Evolutionary conservation across 53 echinoderm and acorn worm species (phyloP).

Genomic region (Holothuria leucospilota): DNA sequence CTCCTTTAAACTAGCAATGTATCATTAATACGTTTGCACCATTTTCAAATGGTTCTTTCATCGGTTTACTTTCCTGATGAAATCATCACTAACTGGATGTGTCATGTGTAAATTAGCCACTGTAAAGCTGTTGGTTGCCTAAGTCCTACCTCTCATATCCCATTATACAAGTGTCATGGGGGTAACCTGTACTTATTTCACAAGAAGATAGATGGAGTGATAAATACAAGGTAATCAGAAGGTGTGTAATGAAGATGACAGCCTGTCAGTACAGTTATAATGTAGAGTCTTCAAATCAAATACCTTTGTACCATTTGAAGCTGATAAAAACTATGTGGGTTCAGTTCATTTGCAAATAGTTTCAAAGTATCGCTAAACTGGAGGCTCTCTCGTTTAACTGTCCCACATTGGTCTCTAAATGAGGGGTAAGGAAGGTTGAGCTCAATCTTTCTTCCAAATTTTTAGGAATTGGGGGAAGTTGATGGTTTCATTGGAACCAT

Average conservation of each 20-base stretch:
- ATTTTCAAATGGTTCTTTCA: conserved; percentile 9
- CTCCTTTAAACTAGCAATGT: too few species aligned
- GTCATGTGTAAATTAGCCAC: conserved; percentile 39
- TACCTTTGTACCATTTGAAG: background rate
- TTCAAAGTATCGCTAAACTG: conserved; percentile 22
- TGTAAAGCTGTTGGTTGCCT: conserved; percentile 30
- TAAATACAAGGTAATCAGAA: conserved; percentile 33
- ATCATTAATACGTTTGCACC: too few species aligned
- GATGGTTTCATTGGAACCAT: too few species aligned
- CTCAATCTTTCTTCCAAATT: too few species aligned
- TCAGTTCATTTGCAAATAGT: conserved; percentile 25
- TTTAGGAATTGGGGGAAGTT: too few species aligned
- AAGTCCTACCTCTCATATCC: conserved; percentile 25
- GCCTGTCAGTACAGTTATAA: conserved; percentile 37
- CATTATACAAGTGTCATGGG: conserved; percentile 43
- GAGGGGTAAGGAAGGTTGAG: conserved; percentile 19
- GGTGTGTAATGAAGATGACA: conserved; percentile 40
- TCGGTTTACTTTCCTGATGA: conserved; percentile 1
- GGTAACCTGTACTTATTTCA: conserved; percentile 44
- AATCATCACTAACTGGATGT: conserved; percentile 37
- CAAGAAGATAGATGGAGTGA: conserved; percentile 32
- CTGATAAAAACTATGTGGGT: conserved; percentile 17
- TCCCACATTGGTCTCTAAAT: conserved; percentile 36
- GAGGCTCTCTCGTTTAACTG: background rate
- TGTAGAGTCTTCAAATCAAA: conserved; percentile 19